Percentiles rank a stretch among this genome's conserved stretches.
Conservation (phyloP, 2,888 invertebrate genomes). For the Prosopocoilus inquinatus region DNA sequence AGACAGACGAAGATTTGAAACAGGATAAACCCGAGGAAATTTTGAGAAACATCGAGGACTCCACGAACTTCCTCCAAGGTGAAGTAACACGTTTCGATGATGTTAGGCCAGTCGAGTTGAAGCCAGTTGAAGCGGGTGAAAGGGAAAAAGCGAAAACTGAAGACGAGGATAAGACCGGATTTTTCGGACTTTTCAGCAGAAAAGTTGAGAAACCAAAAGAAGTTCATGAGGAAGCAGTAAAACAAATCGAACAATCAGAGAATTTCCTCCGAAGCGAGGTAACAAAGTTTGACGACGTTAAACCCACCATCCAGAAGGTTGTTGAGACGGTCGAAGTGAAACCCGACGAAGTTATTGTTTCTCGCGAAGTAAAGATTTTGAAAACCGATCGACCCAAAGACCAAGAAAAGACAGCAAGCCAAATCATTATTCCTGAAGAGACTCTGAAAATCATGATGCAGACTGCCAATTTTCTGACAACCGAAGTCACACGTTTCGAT, state of each 20-base stretch:
- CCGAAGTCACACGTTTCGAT: conserved; percentile 23
- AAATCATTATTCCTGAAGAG: background rate
- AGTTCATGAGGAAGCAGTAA: conserved; percentile 7
- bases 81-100: conserved; percentile 27
- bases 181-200: conserved; percentile 34
- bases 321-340: too few relatives aligned
- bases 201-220: conserved; percentile 26
- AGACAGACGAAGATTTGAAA: conserved; percentile 12
- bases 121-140: background rate
- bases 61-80: conserved; percentile 21
- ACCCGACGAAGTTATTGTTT: too few relatives aligned
- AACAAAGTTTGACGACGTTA: conserved; percentile 26
- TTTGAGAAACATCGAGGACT: conserved; percentile 6
- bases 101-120: conserved; percentile 19
- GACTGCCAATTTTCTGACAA: conserved; percentile 15
- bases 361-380: too few relatives aligned
- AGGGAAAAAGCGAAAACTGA: conserved; percentile 2
- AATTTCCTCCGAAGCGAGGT: conserved; percentile 37
- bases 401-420: background rate
- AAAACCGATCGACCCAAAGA: too few relatives aligned
- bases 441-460: too few relatives aligned
- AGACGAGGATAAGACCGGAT: conserved; percentile 16
- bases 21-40: background rate
- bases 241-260: conserved; percentile 28
- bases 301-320: conserved; percentile 16